Evolutionary conservation across 2,113 vertebrate species (phyloP).

Genomic region (Catharus bicknelli): DNA sequence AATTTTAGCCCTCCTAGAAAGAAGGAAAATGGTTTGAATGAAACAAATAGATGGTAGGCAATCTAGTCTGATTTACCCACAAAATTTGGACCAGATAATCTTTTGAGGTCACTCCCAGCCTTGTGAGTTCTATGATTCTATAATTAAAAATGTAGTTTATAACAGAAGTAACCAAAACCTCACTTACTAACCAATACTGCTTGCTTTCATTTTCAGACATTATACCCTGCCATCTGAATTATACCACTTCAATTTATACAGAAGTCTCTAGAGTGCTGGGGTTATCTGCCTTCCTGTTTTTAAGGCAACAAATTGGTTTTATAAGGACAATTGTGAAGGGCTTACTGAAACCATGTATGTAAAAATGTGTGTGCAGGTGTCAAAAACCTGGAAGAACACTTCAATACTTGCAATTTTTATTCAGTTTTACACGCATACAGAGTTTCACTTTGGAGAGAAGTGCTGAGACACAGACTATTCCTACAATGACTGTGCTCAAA

Average conservation of each 20-base stretch:
- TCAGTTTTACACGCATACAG: background rate
- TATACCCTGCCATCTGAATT: background rate
- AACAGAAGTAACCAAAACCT: background rate
- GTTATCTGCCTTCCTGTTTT: background rate
- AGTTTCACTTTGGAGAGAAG: background rate
- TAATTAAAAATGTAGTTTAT: background rate
- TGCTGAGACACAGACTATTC: background rate
- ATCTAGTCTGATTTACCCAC: background rate
- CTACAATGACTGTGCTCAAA: background rate
- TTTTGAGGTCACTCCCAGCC: fast-evolving
- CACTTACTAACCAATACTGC: background rate
- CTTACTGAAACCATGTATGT: background rate
- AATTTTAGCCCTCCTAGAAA: background rate
- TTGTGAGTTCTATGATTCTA: background rate
- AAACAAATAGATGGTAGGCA: fast-evolving
- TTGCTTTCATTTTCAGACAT: background rate
- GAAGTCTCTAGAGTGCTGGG: background rate
- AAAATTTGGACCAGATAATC: background rate
- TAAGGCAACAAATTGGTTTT: background rate
- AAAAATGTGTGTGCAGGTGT: background rate
- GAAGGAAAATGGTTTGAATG: background rate
- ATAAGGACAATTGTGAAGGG: background rate
- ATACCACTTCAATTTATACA: background rate
- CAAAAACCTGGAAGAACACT: background rate
- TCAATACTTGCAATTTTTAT: background rate